Evolutionary conservation across 2,888 invertebrate species (phyloP).

Genomic region (Synergus gifuensis): DNA sequence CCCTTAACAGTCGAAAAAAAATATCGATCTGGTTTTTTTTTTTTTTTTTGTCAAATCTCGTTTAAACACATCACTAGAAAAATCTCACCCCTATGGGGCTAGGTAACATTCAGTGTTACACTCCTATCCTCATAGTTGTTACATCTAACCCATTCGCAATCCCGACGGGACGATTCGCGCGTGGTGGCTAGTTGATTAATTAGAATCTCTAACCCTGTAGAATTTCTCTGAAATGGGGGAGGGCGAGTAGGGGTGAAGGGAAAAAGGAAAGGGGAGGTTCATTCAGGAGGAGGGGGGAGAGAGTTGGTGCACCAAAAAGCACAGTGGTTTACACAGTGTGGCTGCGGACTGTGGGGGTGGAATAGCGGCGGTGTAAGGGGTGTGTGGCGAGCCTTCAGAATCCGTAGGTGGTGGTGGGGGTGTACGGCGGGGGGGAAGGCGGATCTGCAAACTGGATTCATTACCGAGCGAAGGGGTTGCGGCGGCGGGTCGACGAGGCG

Average conservation of each 20-base stretch:
- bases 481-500: constrained; percentile 55
- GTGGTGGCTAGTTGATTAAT: constrained; percentile 73
- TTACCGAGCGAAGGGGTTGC: constrained; percentile 61
- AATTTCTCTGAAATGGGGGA: constrained; percentile 36
- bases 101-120: no score
- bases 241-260: constrained; percentile 44
- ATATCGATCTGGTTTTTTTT: no score
- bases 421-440: constrained; percentile 47
- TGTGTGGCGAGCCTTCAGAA: neutral
- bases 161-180: constrained; percentile 59
- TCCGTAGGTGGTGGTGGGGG: constrained; percentile 19
- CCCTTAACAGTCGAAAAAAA: no score
- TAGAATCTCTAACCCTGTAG: constrained; percentile 65
- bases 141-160: neutral
- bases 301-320: constrained; percentile 54
- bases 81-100: no score
- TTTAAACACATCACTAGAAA: no score
- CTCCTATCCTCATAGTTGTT: no score
- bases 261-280: constrained; percentile 37
- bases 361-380: constrained; percentile 3
- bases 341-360: constrained; percentile 33
- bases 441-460: constrained; percentile 66
- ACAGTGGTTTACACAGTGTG: constrained; percentile 45
- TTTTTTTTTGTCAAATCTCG: no score
- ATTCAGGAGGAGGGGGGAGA: constrained; percentile 37